Evolutionary conservation across 2,888 invertebrate species (phyloP).

Genomic region (Macrosoma leucophasiata): DNA sequence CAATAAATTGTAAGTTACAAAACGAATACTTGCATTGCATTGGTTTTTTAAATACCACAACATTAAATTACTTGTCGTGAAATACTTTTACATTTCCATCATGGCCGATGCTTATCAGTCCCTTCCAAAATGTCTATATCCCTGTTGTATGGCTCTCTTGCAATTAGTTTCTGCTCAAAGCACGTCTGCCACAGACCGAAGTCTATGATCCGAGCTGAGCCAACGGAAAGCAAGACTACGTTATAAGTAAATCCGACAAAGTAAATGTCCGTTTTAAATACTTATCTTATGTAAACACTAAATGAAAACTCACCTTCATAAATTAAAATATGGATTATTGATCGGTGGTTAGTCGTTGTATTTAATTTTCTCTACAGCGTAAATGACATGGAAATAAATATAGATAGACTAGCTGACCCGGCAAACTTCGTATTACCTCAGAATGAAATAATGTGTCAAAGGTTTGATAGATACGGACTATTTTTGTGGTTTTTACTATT

Average conservation of each 20-base stretch:
- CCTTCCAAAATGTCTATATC: slow-evolving; percentile 33
- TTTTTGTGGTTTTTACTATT: too few relatives aligned
- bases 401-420: too few relatives aligned
- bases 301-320: background rate
- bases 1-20: too few relatives aligned
- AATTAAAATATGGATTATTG: slow-evolving; percentile 10
- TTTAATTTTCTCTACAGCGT: background rate
- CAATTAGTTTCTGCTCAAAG: slow-evolving; percentile 73
- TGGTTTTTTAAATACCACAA: too few relatives aligned
- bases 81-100: too few relatives aligned
- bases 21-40: too few relatives aligned
- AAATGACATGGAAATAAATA: too few relatives aligned
- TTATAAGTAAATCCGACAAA: slow-evolving; percentile 41
- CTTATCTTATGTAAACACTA: slow-evolving; percentile 19
- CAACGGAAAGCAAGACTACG: slow-evolving; percentile 54
- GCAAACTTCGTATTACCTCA: background rate
- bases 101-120: too few relatives aligned
- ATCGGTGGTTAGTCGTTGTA: background rate
- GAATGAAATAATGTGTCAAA: slow-evolving; percentile 2
- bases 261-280: slow-evolving; percentile 37
- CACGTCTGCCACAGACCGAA: slow-evolving; percentile 63
- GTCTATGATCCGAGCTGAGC: slow-evolving; percentile 62
- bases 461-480: slow-evolving; percentile 6
- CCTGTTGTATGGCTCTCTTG: slow-evolving; percentile 56
- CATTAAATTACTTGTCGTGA: too few relatives aligned